phyloP scores from a whole-genome alignment of 30 jellyfish, hydroid and myxozoan genomes.

The Aurelia aurita complex sp. Pacific region DNA sequence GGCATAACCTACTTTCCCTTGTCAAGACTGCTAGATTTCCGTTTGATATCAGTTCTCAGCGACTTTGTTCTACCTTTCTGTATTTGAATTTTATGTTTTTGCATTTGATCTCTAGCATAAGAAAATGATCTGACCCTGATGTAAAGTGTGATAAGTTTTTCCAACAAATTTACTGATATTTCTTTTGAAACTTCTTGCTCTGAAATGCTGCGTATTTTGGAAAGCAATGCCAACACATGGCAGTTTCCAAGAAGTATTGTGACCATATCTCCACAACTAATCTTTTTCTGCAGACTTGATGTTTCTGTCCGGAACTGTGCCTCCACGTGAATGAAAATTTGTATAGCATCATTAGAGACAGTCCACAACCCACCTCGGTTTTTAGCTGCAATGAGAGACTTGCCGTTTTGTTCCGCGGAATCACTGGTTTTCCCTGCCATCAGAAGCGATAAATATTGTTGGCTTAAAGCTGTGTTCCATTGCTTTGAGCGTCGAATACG shows the following conservation, averaged over 20 bases:
- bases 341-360: conserved; percentile 7
- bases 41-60: no score
- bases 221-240: no score
- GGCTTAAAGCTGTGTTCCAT: no score
- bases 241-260: no score
- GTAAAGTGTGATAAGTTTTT: conserved; percentile 9
- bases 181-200: conserved; percentile 1
- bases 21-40: no score
- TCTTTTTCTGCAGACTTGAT: background rate
- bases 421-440: no score
- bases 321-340: conserved; percentile 15
- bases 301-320: conserved; percentile 20
- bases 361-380: conserved; percentile 57
- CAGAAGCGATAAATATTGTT: no score
- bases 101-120: background rate
- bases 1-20: no score
- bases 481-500: no score
- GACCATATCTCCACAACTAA: background rate
- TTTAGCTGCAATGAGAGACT: background rate
- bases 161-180: background rate
- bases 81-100: background rate
- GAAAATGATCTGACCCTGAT: conserved; percentile 27
- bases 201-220: background rate
- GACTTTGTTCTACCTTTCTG: no score
- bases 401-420: no score